Base-by-base conservation (phyloP, 1,140 invertebrate species). In the Probaryconus sp. region DNA sequence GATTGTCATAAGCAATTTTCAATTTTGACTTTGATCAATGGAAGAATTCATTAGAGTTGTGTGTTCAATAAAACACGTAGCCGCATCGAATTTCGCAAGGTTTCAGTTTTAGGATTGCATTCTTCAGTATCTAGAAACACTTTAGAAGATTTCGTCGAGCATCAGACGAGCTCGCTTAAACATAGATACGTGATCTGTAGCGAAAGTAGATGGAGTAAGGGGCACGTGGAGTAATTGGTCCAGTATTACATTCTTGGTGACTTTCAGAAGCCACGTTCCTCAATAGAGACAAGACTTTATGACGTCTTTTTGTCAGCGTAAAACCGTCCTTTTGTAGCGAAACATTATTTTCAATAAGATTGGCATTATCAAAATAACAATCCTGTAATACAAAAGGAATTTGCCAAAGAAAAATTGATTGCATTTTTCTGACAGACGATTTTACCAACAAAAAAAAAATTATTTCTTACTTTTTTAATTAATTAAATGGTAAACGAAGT, bases 241-340 rank as follows among this genome's bases (percentile, higher is more conserved):
- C 73, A 53, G 73, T 83, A 83, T 85, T 84, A 83, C 83, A 83
- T 83, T 85, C 83, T 79, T 84, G 75, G 67, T 79, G 76, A 76
- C 74, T 71, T 71, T 51, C 40, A 63, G 50, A 55, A 63, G 50
- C 70, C 70, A 65, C 58, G 58, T 61, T 70, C 43, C 51, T 56
- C 65, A 43, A 42, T 37, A 31, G 50, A 40, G 24, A 43, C 43
- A 64, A 38, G 31, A 60, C 37, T 71, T 67, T 58, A 55, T 69
- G 47, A 65, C 18, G 14, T 69, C 33, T 58, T 68, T 58, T 64
- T 65, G 53, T 43, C 21, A 53, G 21, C 24, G 21, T 10, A 11
- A 37, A 58, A 40, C 51, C 51, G 17, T 26, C 33, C 55, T 43
- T 60, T 58, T 56, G 48, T 53, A 55, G 17, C 55, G 21, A 69